phyloP scores from a whole-genome alignment of 92 coral and sea anemone genomes.

The Porites evermanni region DNA sequence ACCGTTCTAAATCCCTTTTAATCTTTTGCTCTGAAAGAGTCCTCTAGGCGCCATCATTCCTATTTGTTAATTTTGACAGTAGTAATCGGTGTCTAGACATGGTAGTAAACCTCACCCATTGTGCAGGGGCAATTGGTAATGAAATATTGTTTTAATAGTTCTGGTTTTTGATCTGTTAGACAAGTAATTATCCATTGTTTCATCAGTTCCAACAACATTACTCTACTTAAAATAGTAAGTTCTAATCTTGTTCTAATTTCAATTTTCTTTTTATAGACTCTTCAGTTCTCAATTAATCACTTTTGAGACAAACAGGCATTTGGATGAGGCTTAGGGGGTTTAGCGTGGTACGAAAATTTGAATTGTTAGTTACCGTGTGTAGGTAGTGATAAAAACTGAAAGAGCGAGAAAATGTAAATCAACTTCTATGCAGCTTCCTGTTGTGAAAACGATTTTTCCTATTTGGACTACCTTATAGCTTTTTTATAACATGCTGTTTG shows the following conservation, averaged over 20 bases:
- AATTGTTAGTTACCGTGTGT: neutral
- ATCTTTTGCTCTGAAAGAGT: constrained; percentile 28
- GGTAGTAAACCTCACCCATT: constrained; percentile 3
- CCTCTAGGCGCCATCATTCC: constrained; percentile 9
- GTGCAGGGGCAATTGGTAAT: neutral
- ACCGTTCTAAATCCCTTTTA: constrained; percentile 32
- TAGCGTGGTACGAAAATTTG: neutral
- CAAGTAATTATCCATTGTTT: neutral
- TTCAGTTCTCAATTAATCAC: constrained; percentile 5
- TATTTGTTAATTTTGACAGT: constrained; percentile 27
- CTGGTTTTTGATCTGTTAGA: constrained; percentile 22
- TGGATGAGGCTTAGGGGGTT: neutral
- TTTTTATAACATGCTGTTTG: no score
- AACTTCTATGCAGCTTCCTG: no score
- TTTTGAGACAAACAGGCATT: constrained; percentile 8
- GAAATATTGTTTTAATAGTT: constrained; percentile 1
- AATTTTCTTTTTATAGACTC: constrained; percentile 2
- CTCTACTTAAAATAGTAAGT: constrained; percentile 24
- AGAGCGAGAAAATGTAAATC: no score
- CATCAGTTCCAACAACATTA: neutral
- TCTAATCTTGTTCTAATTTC: constrained; percentile 2
- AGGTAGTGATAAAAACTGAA: no score
- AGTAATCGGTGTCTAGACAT: constrained; percentile 32
- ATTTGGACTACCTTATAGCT: no score
- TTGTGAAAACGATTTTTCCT: no score